Conservation (phyloP, 2,113 vertebrate genomes). For the Pangasianodon hypophthalmus region DNA sequence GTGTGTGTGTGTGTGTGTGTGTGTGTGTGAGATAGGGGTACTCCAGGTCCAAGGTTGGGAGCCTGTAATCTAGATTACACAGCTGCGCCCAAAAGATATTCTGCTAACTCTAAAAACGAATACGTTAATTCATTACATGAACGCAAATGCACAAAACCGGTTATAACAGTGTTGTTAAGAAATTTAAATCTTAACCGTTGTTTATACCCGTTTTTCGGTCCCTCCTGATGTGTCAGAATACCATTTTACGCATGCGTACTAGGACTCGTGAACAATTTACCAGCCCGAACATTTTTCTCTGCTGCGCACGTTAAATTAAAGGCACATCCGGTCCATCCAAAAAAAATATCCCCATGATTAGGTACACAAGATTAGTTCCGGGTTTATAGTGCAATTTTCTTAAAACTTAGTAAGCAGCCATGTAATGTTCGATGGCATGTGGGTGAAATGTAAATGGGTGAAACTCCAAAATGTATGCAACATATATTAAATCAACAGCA, state of each 20-base stretch:
- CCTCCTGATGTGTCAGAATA: not conserved
- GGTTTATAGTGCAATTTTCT: not conserved
- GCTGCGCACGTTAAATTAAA: not conserved
- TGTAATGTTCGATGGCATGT: not conserved
- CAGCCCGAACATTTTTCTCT: not conserved
- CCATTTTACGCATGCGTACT: not conserved
- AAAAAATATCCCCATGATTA: not conserved
- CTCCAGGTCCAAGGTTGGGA: not conserved
- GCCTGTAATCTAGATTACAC: not conserved
- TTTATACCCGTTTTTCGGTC: not conserved
- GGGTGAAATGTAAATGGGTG: not conserved
- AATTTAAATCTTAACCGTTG: not conserved
- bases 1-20: too few relatives aligned
- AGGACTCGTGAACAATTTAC: not conserved
- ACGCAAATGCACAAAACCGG: not conserved
- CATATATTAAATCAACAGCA: not conserved
- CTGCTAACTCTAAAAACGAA: not conserved
- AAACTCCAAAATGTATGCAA: not conserved
- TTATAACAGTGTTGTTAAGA: not conserved
- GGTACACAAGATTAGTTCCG: not conserved
- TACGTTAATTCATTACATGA: not conserved
- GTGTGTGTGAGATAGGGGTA: not conserved
- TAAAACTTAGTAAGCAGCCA: not conserved
- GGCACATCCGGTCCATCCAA: constrained; percentile 33
- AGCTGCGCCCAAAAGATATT: not conserved